Base-by-base conservation (phyloP, 2,888 invertebrate species). In the Nymphalis polychloros region DNA sequence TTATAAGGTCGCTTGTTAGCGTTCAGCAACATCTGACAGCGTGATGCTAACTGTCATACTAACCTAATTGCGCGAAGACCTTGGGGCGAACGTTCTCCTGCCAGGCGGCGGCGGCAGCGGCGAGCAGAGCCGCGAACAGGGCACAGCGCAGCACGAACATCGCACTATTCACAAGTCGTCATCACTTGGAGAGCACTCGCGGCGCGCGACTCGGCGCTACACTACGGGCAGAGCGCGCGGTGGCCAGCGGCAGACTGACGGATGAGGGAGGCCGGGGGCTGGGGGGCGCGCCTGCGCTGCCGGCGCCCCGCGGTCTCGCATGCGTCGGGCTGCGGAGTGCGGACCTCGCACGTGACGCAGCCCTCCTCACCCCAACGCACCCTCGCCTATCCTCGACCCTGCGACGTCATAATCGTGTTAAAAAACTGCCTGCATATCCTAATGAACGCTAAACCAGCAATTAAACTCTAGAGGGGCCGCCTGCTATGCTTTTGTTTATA, bases 61-160 rank as follows among this genome's bases (percentile, higher is more conserved):
- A 91, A 97, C 97, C 97, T 95, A 97, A 94, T 95, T 97, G 96
- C 88, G 97, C 97, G 94, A 96, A 97, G 95, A 97, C 96, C 95
- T 97, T 97, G 84, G 97, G 97, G 93, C 97, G 94, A 90, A 97
- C 95, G 93, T 97, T 97, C 93, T 97, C 97, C 95, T 97, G 97
- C 97, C 97, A 97, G 83, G 96, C 96, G 73, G 84, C 95, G 93
- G 84, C 93, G 91, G 90, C 89, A 81, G 84, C 82, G 92, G 92
- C 90, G 90, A 91, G 86, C 89, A 93, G 84, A 85, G 93, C 89
- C 92, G 93, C 91, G 81, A 93, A 75, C 80, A 89, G 83, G 84
- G 87, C 88, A 89, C 89, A 90, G 83, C 90, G 91, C 76, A 88
- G 84, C 89, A 91, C 88, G 88, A 91, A 78, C 91, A 92, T 92